A percentile compares a stretch with the other conserved stretches of the same genome.
Conservation (phyloP, 2,797 vertebrate genomes). For the Orientallactaga sibirica region DNA sequence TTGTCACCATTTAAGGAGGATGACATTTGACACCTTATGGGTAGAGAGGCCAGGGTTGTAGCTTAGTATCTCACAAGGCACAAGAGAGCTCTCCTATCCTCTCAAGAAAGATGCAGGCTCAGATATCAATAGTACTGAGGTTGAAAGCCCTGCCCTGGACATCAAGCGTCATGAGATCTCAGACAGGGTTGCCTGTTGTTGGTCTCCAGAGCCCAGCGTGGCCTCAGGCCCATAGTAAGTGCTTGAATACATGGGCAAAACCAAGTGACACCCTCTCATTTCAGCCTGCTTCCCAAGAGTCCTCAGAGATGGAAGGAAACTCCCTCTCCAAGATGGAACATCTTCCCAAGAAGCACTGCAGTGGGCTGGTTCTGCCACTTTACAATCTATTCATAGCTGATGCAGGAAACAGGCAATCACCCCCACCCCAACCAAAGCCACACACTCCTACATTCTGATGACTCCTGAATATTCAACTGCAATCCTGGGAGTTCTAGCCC, state of each 20-base stretch:
- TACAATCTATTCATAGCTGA: neutral
- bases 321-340: neutral
- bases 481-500: neutral
- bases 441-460: rapidly evolving
- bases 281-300: neutral
- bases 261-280: neutral
- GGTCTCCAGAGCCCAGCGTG: neutral
- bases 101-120: neutral
- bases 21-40: neutral
- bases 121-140: neutral
- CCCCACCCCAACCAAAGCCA: neutral
- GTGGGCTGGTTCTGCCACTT: neutral
- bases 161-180: neutral
- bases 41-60: neutral
- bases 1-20: neutral
- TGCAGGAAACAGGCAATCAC: neutral
- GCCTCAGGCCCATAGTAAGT: neutral
- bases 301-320: neutral
- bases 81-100: neutral
- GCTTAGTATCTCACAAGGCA: neutral
- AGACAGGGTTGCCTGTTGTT: neutral
- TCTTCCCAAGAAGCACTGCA: neutral
- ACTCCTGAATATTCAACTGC: neutral
- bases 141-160: neutral
- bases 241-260: neutral